These are phyloP conservation scores for Telenomus remus DNA, from an alignment of 1,140 invertebrate genomes.

Conservation along the genomic window DNA sequence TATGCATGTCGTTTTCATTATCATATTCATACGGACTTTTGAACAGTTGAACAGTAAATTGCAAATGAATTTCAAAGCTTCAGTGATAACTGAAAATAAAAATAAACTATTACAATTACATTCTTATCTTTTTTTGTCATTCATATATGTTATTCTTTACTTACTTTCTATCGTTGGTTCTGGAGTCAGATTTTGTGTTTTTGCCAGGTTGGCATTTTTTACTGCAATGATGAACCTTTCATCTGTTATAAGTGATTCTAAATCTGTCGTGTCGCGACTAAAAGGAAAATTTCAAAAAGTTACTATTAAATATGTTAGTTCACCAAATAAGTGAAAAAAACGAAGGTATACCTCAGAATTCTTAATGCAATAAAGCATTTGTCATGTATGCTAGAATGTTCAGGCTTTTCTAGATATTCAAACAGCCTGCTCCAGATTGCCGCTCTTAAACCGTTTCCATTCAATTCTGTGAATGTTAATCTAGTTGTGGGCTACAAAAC, in stretches of 20 bases:
- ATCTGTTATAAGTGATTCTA: slow-evolving; percentile 82
- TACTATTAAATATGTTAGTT: background rate
- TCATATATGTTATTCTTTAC: too few species aligned
- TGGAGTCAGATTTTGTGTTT: slow-evolving; percentile 63
- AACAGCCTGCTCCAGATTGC: slow-evolving; percentile 77
- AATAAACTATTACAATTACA: background rate
- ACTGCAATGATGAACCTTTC: slow-evolving; percentile 81
- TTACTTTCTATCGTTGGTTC: slow-evolving; percentile 57
- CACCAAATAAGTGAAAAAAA: slow-evolving; percentile 27
- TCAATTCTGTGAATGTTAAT: slow-evolving; percentile 75
- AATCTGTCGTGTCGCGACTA: slow-evolving; percentile 84
- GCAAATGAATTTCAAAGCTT: slow-evolving; percentile 91
- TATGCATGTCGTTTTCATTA: slow-evolving; percentile 83
- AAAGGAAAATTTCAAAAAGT: slow-evolving; percentile 44
- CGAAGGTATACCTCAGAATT: slow-evolving; percentile 76
- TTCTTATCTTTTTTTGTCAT: too few species aligned
- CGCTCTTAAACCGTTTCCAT: slow-evolving; percentile 71
- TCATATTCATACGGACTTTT: slow-evolving; percentile 79
- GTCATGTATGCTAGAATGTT: slow-evolving; percentile 66
- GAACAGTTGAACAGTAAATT: slow-evolving; percentile 91
- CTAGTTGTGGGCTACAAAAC: slow-evolving; percentile 72
- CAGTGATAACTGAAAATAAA: slow-evolving; percentile 78
- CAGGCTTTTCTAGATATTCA: slow-evolving; percentile 71
- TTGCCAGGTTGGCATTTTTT: slow-evolving; percentile 78
- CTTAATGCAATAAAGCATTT: slow-evolving; percentile 76